Evolutionary conservation across 2,888 invertebrate species (phyloP), one percentile per base, ranked within the genome.

Genomic region (Entomobrya multifasciata): DNA sequence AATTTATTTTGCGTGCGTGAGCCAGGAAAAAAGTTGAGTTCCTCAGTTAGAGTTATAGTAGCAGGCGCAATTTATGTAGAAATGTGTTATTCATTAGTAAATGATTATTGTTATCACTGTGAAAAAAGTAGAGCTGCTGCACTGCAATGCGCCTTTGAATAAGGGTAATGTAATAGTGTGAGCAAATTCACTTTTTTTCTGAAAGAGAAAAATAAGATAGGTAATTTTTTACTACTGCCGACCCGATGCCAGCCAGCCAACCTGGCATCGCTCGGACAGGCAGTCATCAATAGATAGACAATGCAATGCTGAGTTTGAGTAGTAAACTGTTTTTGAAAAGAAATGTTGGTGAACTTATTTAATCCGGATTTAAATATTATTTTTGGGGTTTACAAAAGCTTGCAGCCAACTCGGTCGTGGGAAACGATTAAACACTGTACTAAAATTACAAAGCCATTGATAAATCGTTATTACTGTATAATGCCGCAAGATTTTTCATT

Each of bases 181-280:
- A 49, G 30, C 72, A 72, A 72, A 72, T 72, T 72, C 49, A 72
- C 67, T 67, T 67, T 67, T 67, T 67, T 22, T 20, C 1, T 0
- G 41, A 41, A 44, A 44, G 20, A 22, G 27, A 25, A 22, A 25
- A 22, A 44, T 13, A 67, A 22, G 44, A 67, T 67, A 67, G 67
- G 67, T 67, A 67, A 67, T 41, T 67, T 67, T 30, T 67, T 67
- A 22, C 44, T 44, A 67, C 44, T n/a, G 15, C 15, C 67, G n/a
- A 44, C 67, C 67, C 67, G 67, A 22, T 67, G 67, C 67, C 67
- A 67, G 67, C 44, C 22, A 67, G 67, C 67, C 44, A 67, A 22
- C 22, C 20, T 44, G 44, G 44, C 67, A 72, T 67, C 44, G n/a
- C 1, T n/a, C n/a, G n/a, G n/a, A n/a, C n/a, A n/a, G n/a, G n/a